Conservation (phyloP, 2,797 vertebrate species). For the Sciurus carolinensis region DNA sequence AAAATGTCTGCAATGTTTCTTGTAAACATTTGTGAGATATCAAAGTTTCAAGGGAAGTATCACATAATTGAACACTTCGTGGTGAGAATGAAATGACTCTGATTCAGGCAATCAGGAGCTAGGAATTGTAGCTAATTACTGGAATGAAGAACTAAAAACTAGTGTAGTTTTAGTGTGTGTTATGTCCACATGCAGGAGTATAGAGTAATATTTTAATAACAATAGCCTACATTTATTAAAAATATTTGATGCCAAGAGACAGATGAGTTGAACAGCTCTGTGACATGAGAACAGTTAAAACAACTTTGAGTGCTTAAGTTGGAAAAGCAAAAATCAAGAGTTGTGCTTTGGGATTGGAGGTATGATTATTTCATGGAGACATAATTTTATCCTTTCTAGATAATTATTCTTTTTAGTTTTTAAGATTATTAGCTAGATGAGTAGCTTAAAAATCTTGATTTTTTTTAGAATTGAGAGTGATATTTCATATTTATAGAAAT, state of each 20-base stretch:
- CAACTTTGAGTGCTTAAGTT: not conserved
- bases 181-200: not conserved
- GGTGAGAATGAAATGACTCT: slow-evolving; percentile 26
- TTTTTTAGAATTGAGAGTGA: not conserved
- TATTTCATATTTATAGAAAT: not conserved
- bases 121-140: slow-evolving; percentile 6
- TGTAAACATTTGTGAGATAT: slow-evolving; percentile 65
- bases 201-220: not conserved
- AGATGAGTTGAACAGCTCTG: not conserved
- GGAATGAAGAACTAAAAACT: not conserved
- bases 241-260: not conserved
- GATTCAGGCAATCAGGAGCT: not conserved
- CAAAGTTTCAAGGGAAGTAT: slow-evolving; percentile 65
- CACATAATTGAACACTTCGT: slow-evolving; percentile 58
- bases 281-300: not conserved
- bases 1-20: slow-evolving; percentile 74
- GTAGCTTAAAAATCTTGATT: not conserved
- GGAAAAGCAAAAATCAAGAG: not conserved
- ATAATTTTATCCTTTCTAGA: not conserved
- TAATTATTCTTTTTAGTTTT: slow-evolving; percentile 22
- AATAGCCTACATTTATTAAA: not conserved
- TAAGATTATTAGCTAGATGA: not conserved
- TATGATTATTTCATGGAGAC: not conserved
- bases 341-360: not conserved
- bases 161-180: not conserved